Evolutionary conservation across 2,797 vertebrate genomes (phyloP).

Genomic region (Leptatherina wallacei): DNA sequence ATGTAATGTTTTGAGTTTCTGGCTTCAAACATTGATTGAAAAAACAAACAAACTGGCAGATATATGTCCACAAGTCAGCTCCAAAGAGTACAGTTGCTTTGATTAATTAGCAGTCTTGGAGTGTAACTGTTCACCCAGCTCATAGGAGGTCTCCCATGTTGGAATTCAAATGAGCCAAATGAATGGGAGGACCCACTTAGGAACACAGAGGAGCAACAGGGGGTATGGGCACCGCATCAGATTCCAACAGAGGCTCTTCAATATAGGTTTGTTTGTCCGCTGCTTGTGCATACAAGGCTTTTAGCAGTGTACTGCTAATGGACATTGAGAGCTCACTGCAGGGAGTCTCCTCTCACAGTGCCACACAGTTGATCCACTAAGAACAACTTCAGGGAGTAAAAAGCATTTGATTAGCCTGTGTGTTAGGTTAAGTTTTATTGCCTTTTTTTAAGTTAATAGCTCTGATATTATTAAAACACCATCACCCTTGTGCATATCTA

Average conservation of each 20-base stretch:
- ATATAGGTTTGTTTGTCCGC: slow-evolving; percentile 56
- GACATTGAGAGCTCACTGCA: slow-evolving; percentile 49
- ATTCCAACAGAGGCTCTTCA: slow-evolving; percentile 56
- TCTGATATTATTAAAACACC: slow-evolving; percentile 1
- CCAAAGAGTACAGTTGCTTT: slow-evolving; percentile 52
- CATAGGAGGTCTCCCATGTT: slow-evolving; percentile 65
- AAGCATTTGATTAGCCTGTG: slow-evolving; percentile 27
- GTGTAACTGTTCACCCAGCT: slow-evolving; percentile 62
- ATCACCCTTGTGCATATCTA: not conserved
- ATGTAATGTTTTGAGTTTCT: not conserved
- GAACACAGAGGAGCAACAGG: slow-evolving; percentile 65
- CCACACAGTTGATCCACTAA: slow-evolving; percentile 29
- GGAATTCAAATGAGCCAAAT: slow-evolving; percentile 76
- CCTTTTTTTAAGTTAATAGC: slow-evolving; percentile 20
- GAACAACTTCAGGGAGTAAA: slow-evolving; percentile 4
- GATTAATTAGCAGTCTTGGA: slow-evolving; percentile 74
- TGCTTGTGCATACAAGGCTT: slow-evolving; percentile 53
- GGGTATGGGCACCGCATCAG: slow-evolving; percentile 63
- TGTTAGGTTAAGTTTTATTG: slow-evolving; percentile 26
- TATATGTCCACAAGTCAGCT: slow-evolving; percentile 27
- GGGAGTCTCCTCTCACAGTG: slow-evolving; percentile 45
- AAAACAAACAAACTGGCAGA: not conserved
- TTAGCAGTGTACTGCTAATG: slow-evolving; percentile 49
- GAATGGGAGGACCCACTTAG: slow-evolving; percentile 64
- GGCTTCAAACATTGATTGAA: slow-evolving; percentile 17